A percentile compares a stretch with the other conserved stretches of the same genome.
These are phyloP conservation scores for Holcopasites calliopsidis DNA, from an alignment of 1,140 invertebrate species.

Conservation along the genomic window DNA sequence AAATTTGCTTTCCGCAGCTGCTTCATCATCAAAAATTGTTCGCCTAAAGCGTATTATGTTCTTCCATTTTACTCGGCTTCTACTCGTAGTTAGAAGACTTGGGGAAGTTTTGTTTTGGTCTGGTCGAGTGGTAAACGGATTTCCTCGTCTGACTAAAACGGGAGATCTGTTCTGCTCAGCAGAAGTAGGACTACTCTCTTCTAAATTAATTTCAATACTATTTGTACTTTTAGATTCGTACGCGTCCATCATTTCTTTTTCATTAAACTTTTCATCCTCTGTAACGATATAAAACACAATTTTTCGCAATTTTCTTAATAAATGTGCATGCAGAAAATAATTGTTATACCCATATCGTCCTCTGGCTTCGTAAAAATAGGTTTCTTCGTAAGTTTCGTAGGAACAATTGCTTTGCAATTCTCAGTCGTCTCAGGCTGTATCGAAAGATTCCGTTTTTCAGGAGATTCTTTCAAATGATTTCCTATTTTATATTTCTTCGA, in stretches of 20 bases:
- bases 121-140: constrained; percentile 51
- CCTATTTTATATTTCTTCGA: constrained; percentile 61
- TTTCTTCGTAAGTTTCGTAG: constrained; percentile 36
- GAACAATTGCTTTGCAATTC: background rate
- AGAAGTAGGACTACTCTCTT: background rate
- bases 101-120: constrained; percentile 45
- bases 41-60: constrained; percentile 47
- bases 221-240: constrained; percentile 46
- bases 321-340: background rate
- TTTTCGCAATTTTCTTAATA: background rate
- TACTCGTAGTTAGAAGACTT: constrained; percentile 45
- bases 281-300: constrained; percentile 21
- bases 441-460: constrained; percentile 1
- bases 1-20: constrained; percentile 57
- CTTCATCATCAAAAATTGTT: constrained; percentile 51
- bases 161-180: constrained; percentile 40
- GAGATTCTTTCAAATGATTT: background rate
- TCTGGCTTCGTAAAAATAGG: constrained; percentile 48
- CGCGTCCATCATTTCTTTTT: constrained; percentile 41
- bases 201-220: constrained; percentile 1
- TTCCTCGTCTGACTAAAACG: constrained; percentile 43
- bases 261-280: constrained; percentile 38
- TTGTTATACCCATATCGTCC: constrained; percentile 51
- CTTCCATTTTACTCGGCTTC: constrained; percentile 39
- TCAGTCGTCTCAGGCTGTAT: background rate